Evolutionary conservation across 92 coral and sea anemone genomes (phyloP).

Genomic region (Nematostella vectensis): DNA sequence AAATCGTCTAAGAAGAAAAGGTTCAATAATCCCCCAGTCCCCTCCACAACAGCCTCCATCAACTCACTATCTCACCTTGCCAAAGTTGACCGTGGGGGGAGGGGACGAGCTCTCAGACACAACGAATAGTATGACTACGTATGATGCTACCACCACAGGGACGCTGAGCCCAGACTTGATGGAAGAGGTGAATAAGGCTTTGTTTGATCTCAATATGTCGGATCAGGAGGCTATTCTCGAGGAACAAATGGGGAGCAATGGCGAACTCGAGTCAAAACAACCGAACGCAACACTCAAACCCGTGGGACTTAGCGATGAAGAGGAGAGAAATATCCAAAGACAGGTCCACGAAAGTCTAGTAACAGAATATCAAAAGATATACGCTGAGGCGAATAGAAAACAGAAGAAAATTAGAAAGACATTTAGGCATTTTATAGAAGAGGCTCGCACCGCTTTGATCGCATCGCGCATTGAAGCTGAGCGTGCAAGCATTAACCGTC

Average conservation of each 20-base stretch:
- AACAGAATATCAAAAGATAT: conserved; percentile 42
- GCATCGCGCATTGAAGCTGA: conserved; percentile 62
- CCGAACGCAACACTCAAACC: background rate
- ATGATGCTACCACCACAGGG: conserved; percentile 8
- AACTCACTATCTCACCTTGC: background rate
- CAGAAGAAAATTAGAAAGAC: conserved; percentile 43
- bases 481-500: conserved; percentile 33
- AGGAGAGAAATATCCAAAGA: conserved; percentile 43
- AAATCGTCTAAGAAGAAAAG: no score
- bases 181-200: conserved; percentile 16
- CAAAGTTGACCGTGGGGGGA: background rate
- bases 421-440: conserved; percentile 51
- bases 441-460: conserved; percentile 59
- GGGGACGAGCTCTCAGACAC: background rate
- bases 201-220: conserved; percentile 6
- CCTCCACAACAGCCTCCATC: no score
- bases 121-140: background rate
- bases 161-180: conserved; percentile 15
- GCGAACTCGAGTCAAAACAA: conserved; percentile 1
- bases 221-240: conserved; percentile 1
- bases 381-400: conserved; percentile 36
- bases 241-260: background rate
- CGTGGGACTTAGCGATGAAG: conserved; percentile 4
- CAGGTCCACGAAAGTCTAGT: conserved; percentile 30
- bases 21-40: no score